Percentiles rank a stretch among this genome's conserved stretches.
Evolutionary conservation across 2,888 invertebrate genomes (phyloP).

Genomic region (Adelognathus sp.): DNA sequence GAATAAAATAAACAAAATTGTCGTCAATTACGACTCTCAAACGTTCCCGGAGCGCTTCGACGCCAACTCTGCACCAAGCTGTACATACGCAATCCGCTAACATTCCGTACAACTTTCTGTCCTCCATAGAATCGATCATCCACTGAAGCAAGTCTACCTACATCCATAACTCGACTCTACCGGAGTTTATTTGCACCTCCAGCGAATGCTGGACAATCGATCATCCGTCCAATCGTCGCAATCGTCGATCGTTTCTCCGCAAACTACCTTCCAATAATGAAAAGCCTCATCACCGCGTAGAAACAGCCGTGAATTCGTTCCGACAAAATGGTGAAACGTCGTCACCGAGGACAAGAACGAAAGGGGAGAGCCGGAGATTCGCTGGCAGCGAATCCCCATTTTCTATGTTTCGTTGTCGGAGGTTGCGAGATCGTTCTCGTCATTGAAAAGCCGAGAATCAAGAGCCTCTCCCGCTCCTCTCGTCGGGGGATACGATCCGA

Average conservation of each 20-base stretch:
- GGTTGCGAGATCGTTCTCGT: conserved; percentile 29
- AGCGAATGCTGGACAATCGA: conserved; percentile 9
- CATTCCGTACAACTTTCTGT: background rate
- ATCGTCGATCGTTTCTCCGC: conserved; percentile 14
- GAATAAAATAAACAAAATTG: too few species aligned
- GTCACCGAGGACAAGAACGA: conserved; percentile 4
- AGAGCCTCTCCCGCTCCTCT: conserved; percentile 51
- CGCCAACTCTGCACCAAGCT: background rate
- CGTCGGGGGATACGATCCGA: conserved; percentile 19
- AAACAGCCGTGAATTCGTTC: background rate
- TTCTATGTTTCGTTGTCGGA: conserved; percentile 18
- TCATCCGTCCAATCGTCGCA: conserved; percentile 36
- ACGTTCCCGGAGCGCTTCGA: too few species aligned
- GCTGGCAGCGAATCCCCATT: conserved; percentile 9
- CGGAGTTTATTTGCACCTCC: conserved; percentile 13
- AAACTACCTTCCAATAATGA: background rate
- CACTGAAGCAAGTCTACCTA: background rate
- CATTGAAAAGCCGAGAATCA: conserved; percentile 52
- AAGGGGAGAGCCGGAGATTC: conserved; percentile 2
- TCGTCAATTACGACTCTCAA: too few species aligned
- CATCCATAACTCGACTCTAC: background rate
- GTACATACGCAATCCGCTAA: background rate
- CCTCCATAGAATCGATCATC: background rate
- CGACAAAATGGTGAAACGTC: background rate
- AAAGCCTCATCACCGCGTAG: conserved; percentile 5